phyloP scores from a whole-genome alignment of 2,888 invertebrate species.

The Ichneumoninae sp. region DNA sequence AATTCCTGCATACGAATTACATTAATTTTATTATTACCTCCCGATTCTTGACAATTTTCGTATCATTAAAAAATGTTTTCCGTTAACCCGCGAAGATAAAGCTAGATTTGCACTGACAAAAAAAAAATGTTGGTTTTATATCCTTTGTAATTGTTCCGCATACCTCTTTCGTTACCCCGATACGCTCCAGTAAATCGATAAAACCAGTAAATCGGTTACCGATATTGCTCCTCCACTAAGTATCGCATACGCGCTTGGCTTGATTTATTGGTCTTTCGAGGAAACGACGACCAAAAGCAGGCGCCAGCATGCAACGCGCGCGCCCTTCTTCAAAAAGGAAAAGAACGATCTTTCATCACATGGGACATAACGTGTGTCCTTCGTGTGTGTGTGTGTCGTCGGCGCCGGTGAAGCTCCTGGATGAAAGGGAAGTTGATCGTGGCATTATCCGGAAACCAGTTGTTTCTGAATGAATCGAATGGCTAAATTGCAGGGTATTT shows the following conservation, averaged over 20 bases:
- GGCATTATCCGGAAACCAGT: not conserved
- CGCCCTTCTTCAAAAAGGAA: slow-evolving; percentile 22
- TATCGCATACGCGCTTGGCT: slow-evolving; percentile 1
- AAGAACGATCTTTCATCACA: slow-evolving; percentile 5
- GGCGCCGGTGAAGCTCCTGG: slow-evolving; percentile 11
- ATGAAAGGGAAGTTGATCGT: slow-evolving; percentile 27
- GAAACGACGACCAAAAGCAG: slow-evolving; percentile 21
- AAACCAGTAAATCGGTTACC: slow-evolving; percentile 12
- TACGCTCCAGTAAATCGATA: not conserved
- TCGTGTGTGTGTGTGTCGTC: not conserved
- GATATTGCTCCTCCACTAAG: slow-evolving; percentile 5
- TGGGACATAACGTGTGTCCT: not conserved
- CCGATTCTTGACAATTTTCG: not conserved
- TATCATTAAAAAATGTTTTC: not conserved
- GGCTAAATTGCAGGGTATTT: no score
- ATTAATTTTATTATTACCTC: not conserved
- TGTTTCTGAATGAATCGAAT: no score
- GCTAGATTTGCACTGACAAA: not conserved
- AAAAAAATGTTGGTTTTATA: not conserved
- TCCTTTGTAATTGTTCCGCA: not conserved
- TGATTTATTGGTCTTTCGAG: slow-evolving; percentile 28
- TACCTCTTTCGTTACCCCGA: not conserved
- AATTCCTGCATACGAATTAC: not conserved
- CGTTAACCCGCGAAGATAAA: not conserved
- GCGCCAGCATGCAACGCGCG: not conserved